Evolutionary conservation across 2,113 vertebrate species (phyloP).

Genomic region (Vombatus ursinus): DNA sequence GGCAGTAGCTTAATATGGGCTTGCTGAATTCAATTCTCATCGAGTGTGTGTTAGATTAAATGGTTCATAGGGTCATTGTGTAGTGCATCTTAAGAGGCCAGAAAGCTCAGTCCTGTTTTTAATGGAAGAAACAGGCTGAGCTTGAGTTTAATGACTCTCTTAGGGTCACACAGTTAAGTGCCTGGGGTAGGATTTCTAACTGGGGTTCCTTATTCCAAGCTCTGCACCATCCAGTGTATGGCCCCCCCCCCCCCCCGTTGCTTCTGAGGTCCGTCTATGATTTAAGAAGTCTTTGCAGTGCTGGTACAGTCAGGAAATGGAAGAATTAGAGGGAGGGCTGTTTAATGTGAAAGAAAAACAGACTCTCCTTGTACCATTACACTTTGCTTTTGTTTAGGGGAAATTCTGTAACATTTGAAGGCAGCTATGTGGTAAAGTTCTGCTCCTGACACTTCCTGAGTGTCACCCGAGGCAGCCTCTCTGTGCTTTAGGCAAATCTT

Average conservation of each 20-base stretch:
- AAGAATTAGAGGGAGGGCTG: neutral
- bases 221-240: neutral
- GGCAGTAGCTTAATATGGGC: neutral
- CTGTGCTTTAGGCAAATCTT: neutral
- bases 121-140: neutral
- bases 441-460: neutral
- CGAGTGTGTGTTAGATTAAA: neutral
- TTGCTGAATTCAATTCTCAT: neutral
- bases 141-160: neutral
- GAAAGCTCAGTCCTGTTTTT: neutral
- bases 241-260: too few species aligned
- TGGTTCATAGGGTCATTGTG: neutral
- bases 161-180: neutral
- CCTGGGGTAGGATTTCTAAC: neutral
- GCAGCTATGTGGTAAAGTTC: neutral
- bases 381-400: neutral
- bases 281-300: neutral
- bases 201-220: neutral
- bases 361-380: neutral
- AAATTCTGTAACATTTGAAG: neutral
- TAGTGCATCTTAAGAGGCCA: neutral
- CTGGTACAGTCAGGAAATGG: neutral
- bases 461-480: neutral
- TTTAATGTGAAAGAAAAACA: neutral
- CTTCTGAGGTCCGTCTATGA: neutral